These are phyloP conservation scores for Micromys minutus DNA, from an alignment of 2,113 vertebrate species.

Conservation along the genomic window DNA sequence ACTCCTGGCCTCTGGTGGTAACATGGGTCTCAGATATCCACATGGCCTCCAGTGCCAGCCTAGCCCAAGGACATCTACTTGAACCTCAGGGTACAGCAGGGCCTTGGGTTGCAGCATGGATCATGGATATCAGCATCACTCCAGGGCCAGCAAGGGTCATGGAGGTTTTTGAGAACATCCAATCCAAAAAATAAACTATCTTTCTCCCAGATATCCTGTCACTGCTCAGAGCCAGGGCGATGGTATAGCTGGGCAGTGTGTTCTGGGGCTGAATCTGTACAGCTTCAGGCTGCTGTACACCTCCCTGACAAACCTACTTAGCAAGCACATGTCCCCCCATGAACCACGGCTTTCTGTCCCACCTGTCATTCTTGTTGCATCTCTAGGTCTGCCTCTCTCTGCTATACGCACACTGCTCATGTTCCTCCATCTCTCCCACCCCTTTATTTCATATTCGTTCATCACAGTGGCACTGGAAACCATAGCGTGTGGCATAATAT, in stretches of 20 bases:
- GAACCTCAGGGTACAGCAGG: not conserved
- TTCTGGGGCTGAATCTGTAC: not conserved
- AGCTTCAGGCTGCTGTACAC: not conserved
- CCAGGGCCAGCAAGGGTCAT: not conserved
- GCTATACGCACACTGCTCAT: not conserved
- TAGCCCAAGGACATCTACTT: not conserved
- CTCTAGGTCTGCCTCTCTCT: not conserved
- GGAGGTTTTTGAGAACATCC: not conserved
- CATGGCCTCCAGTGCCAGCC: not conserved
- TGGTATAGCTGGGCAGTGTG: not conserved
- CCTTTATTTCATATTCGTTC: not conserved
- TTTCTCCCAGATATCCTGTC: not conserved
- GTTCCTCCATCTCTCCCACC: not conserved
- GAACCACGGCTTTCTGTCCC: not conserved
- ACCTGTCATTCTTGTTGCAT: not conserved
- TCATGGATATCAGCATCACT: not conserved
- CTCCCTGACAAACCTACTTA: not conserved
- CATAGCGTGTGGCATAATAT: not conserved
- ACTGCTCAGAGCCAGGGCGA: not conserved
- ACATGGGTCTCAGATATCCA: not conserved
- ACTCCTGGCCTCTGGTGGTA: not conserved
- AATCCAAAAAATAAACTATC: not conserved
- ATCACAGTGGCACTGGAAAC: not conserved
- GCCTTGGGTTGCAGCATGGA: not conserved
- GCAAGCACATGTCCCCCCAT: not conserved